Conservation (phyloP, 2,113 vertebrate species). For the Phyllostomus hastatus region DNA sequence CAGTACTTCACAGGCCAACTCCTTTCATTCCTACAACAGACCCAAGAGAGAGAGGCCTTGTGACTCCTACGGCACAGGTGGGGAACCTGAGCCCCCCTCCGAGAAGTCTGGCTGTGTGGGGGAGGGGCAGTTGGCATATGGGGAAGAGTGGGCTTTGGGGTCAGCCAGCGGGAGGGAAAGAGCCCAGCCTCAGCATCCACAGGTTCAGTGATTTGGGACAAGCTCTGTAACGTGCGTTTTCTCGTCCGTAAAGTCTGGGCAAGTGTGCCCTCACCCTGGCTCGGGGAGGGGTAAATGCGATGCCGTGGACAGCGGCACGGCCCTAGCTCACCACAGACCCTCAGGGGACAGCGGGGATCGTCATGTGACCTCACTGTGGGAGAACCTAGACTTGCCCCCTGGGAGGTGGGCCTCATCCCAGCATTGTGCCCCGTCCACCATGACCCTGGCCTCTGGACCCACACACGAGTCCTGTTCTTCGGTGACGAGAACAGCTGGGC, state of each 20-base stretch:
- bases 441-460: rapidly evolving
- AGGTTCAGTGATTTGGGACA: neutral
- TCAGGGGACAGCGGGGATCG: neutral
- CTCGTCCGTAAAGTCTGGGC: neutral
- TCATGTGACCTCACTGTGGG: neutral
- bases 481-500: neutral
- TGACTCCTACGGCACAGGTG: neutral
- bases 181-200: neutral
- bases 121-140: neutral
- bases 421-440: rapidly evolving
- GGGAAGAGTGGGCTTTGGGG: neutral
- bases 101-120: neutral
- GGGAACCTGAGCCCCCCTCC: neutral
- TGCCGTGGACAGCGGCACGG: neutral
- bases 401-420: neutral
- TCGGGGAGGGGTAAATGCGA: neutral
- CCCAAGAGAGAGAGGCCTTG: neutral
- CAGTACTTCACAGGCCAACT: rapidly evolving
- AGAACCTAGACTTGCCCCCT: neutral
- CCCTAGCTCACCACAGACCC: neutral
- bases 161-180: neutral
- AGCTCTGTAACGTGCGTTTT: neutral
- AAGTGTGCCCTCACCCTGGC: rapidly evolving
- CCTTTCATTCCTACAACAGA: rapidly evolving
- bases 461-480: rapidly evolving